These are phyloP conservation scores for Aricia agestis DNA, from an alignment of 1,140 invertebrate genomes.

Conservation along the genomic window DNA sequence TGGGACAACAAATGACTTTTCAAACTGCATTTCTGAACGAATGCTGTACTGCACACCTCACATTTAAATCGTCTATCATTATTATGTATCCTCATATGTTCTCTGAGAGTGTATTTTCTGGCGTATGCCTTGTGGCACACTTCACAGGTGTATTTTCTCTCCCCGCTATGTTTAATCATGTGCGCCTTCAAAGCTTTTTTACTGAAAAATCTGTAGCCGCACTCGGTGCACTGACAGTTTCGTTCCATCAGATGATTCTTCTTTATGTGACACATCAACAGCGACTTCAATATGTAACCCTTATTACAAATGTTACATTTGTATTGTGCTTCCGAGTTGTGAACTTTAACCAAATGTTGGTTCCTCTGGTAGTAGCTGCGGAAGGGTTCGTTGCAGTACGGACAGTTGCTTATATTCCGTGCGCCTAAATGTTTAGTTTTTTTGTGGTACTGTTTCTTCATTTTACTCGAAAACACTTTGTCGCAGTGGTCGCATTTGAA, in stretches of 20 bases:
- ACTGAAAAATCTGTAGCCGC: slow-evolving; percentile 74
- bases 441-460: slow-evolving; percentile 56
- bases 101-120: slow-evolving; percentile 72
- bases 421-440: slow-evolving; percentile 54
- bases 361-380: slow-evolving; percentile 59
- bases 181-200: slow-evolving; percentile 73
- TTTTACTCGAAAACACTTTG: slow-evolving; percentile 49
- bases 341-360: slow-evolving; percentile 58
- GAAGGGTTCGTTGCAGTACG: slow-evolving; percentile 51
- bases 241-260: slow-evolving; percentile 61
- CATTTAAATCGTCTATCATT: slow-evolving; percentile 64
- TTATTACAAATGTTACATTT: slow-evolving; percentile 65
- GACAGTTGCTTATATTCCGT: slow-evolving; percentile 55
- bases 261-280: slow-evolving; percentile 61
- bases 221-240: slow-evolving; percentile 68
- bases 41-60: slow-evolving; percentile 55
- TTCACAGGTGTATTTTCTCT: slow-evolving; percentile 81
- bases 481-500: slow-evolving; percentile 60
- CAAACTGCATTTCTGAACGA: slow-evolving; percentile 61
- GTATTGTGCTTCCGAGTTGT: slow-evolving; percentile 56
- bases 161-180: slow-evolving; percentile 79
- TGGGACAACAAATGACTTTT: slow-evolving; percentile 55
- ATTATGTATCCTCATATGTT: slow-evolving; percentile 78
- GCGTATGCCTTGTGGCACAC: slow-evolving; percentile 81
- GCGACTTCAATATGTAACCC: slow-evolving; percentile 46